Evolutionary conservation across 2,113 vertebrate genomes (phyloP).

Genomic region (Axis porcinus): DNA sequence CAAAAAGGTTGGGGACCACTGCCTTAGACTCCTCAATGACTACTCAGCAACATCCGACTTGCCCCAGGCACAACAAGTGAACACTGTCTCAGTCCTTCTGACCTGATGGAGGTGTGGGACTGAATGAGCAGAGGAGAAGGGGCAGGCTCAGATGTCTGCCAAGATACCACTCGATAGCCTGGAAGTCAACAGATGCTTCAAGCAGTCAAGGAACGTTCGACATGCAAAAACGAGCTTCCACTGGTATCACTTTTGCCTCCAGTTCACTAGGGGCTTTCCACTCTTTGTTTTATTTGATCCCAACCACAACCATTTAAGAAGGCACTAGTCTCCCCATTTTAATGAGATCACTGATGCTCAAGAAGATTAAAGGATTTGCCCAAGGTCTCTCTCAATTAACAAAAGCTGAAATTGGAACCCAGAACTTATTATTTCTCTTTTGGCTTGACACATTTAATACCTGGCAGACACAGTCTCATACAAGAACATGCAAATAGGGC

Average conservation of each 20-base stretch:
- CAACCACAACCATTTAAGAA: constrained; percentile 24
- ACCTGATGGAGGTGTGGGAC: neutral
- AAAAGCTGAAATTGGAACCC: neutral
- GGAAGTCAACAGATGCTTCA: neutral
- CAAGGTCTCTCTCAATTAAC: neutral
- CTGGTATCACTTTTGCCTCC: neutral
- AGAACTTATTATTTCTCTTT: neutral
- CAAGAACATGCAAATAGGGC: neutral
- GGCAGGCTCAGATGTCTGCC: neutral
- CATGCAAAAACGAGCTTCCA: neutral
- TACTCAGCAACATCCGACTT: neutral
- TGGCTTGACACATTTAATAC: neutral
- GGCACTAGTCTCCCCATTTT: neutral
- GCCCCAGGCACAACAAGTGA: neutral
- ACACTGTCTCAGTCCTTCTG: neutral
- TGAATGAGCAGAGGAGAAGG: neutral
- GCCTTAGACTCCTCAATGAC: neutral
- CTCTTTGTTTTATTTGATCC: neutral
- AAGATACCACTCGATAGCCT: neutral
- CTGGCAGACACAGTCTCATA: neutral
- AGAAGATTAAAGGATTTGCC: constrained; percentile 15
- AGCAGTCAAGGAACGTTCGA: neutral
- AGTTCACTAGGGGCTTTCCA: neutral
- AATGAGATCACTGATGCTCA: neutral
- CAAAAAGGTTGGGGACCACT: neutral